Conservation (phyloP, 2,888 invertebrate species). For the Pandemis corylana region DNA sequence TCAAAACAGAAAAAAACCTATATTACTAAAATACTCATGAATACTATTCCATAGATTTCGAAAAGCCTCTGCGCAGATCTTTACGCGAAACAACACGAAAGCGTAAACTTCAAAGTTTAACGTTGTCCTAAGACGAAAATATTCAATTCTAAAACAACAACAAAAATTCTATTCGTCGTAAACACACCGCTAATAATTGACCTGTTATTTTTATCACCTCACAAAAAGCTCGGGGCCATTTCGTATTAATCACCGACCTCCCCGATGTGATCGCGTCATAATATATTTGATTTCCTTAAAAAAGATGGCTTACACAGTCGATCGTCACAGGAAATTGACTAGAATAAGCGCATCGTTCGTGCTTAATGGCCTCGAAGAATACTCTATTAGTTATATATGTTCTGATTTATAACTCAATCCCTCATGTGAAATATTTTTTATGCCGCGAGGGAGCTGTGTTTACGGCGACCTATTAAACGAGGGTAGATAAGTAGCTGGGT, state of each 20-base stretch:
- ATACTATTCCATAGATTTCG: too few relatives aligned
- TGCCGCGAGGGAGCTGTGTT: constrained; percentile 10
- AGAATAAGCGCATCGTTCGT: constrained; percentile 41
- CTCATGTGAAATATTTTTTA: constrained; percentile 41
- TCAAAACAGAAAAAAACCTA: too few relatives aligned
- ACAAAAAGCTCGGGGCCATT: constrained; percentile 12
- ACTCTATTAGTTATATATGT: constrained; percentile 36
- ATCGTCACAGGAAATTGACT: constrained; percentile 41
- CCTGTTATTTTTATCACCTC: constrained; percentile 15
- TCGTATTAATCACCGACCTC: constrained; percentile 11
- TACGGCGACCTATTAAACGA: constrained; percentile 31
- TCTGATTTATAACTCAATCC: constrained; percentile 40
- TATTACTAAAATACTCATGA: too few relatives aligned
- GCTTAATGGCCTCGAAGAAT: constrained; percentile 39
- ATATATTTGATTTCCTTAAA: constrained; percentile 40
- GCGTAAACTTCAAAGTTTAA: too few relatives aligned
- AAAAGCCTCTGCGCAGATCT: too few relatives aligned
- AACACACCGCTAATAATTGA: constrained; percentile 2
- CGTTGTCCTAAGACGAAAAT: too few relatives aligned
- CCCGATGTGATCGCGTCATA: constrained; percentile 23
- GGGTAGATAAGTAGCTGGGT: constrained; percentile 18
- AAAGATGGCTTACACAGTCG: constrained; percentile 34
- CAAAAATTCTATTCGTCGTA: background rate
- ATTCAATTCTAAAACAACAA: background rate
- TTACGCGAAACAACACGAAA: background rate